phyloP scores from a whole-genome alignment of 1,140 invertebrate species.

The Drosophila kurseongensis region DNA sequence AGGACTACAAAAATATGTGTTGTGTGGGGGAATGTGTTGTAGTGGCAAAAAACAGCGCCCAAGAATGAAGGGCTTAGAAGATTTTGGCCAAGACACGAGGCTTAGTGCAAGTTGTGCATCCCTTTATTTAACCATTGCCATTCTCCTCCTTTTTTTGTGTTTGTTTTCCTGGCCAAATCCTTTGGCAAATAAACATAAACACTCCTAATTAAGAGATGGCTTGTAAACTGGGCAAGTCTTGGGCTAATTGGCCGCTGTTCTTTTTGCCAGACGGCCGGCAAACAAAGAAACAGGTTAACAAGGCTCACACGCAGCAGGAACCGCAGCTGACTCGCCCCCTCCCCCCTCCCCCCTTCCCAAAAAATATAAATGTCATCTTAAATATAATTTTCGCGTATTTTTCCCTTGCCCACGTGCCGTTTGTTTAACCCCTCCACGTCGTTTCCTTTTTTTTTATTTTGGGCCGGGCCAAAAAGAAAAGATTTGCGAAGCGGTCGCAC shows the following conservation, averaged over 20 bases:
- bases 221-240: conserved; percentile 29
- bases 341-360: neutral
- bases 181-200: conserved; percentile 65
- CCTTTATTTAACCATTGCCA: neutral
- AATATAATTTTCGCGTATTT: conserved; percentile 80
- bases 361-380: conserved; percentile 78
- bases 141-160: conserved; percentile 7
- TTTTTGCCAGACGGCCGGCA: conserved; percentile 59
- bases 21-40: neutral
- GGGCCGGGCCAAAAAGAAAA: conserved; percentile 51
- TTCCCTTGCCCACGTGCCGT: conserved; percentile 59
- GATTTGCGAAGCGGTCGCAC: conserved; percentile 70
- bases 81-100: conserved; percentile 56
- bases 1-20: neutral
- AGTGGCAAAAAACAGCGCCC: neutral
- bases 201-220: conserved; percentile 68
- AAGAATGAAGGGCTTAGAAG: conserved; percentile 40
- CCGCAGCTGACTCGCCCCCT: conserved; percentile 43
- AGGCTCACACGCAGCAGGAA: conserved; percentile 40
- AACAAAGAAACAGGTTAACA: conserved; percentile 61
- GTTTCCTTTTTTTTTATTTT: neutral
- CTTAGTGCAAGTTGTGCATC: conserved; percentile 32
- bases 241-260: conserved; percentile 73
- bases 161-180: conserved; percentile 14
- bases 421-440: conserved; percentile 20